Conservation (phyloP, 2,888 invertebrate genomes). For the Coecobrya sp. region DNA sequence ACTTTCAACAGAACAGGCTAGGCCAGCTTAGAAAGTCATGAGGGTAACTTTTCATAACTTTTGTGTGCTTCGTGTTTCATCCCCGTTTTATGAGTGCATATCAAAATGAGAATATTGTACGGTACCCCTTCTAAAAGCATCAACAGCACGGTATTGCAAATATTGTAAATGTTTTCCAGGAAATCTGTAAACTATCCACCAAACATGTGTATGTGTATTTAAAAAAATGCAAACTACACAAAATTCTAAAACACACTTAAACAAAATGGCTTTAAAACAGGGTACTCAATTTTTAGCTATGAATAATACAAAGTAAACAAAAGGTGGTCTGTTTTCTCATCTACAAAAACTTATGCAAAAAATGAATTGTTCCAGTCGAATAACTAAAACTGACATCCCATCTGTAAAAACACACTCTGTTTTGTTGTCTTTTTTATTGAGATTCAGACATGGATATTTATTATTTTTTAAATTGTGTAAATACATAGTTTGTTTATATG, state of each 20-base stretch:
- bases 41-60: conserved; percentile 13
- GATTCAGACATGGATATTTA: conserved; percentile 15
- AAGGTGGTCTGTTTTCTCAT: neutral
- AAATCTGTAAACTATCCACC: neutral
- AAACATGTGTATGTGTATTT: neutral
- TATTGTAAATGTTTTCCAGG: neutral
- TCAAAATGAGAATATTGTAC: neutral
- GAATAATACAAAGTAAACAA: conserved; percentile 27
- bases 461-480: neutral
- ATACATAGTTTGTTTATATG: neutral
- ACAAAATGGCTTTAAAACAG: conserved; percentile 1
- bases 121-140: neutral
- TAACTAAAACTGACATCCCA: conserved; percentile 12
- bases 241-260: neutral
- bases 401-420: conserved; percentile 40
- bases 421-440: neutral
- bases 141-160: neutral
- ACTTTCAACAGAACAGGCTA: neutral
- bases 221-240: neutral
- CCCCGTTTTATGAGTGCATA: neutral
- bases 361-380: neutral
- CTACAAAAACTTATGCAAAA: neutral
- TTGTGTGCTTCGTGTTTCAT: neutral
- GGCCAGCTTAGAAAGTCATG: neutral
- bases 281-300: neutral